Conservation (phyloP, 2,888 invertebrate genomes). For the Salpingus planirostris region DNA sequence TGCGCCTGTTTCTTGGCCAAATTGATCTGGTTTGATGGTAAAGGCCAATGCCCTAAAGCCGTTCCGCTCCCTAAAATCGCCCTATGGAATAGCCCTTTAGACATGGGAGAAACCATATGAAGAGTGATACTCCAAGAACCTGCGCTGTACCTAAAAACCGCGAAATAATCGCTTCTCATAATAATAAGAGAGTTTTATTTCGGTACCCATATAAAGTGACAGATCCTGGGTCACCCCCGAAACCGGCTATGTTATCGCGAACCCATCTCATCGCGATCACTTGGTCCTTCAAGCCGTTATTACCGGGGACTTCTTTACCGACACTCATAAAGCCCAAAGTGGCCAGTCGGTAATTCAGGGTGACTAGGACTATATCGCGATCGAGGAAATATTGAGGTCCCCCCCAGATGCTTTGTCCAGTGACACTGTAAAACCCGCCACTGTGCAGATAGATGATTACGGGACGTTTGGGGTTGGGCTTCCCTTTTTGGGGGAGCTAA, state of each 20-base stretch:
- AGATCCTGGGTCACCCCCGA: conserved; percentile 57
- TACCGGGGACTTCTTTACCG: conserved; percentile 56
- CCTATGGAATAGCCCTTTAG: conserved; percentile 58
- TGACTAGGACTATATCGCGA: conserved; percentile 55
- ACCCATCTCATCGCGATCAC: conserved; percentile 59
- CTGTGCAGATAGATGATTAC: conserved; percentile 62
- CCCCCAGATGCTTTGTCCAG: conserved; percentile 48
- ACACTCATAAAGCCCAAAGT: conserved; percentile 46
- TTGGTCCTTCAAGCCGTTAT: conserved; percentile 64
- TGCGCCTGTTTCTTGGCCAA: conserved; percentile 56
- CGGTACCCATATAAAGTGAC: conserved; percentile 59
- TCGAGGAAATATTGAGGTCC: conserved; percentile 58
- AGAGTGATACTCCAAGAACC: conserved; percentile 41
- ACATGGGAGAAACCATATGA: conserved; percentile 58
- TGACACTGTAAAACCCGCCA: conserved; percentile 54
- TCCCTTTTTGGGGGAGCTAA: conserved; percentile 30
- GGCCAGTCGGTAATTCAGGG: conserved; percentile 56
- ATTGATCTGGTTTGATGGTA: conserved; percentile 46
- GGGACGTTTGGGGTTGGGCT: conserved; percentile 42
- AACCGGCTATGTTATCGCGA: conserved; percentile 53
- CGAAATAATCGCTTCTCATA: no score
- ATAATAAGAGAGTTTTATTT: no score
- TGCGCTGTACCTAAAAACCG: no score
- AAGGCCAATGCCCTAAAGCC: conserved; percentile 45
- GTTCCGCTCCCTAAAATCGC: conserved; percentile 62